Conservation (phyloP, 2,113 vertebrate species). For the Amia ocellicauda region DNA sequence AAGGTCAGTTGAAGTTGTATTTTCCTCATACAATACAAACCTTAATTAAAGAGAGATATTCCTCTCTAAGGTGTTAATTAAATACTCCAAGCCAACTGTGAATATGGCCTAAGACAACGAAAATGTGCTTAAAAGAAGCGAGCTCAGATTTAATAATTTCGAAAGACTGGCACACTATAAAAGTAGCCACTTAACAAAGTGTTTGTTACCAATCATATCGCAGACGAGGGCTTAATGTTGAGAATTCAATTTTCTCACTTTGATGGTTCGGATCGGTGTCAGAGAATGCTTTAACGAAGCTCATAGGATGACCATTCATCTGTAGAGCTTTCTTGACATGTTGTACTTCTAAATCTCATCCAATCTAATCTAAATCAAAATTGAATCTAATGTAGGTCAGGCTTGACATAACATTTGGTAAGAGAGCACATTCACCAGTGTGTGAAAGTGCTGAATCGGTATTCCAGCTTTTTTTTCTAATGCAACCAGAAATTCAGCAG, state of each 20-base stretch:
- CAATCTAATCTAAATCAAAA: constrained; percentile 18
- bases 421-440: background rate
- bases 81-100: too few relatives aligned
- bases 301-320: constrained; percentile 7
- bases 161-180: background rate
- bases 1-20: too few relatives aligned
- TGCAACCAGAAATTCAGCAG: too few relatives aligned
- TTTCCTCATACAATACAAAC: too few relatives aligned
- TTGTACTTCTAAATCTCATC: constrained; percentile 5
- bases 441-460: constrained; percentile 2
- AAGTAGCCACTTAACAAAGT: constrained; percentile 2
- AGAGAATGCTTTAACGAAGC: constrained; percentile 13
- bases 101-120: too few relatives aligned
- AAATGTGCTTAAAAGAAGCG: too few relatives aligned
- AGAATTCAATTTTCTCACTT: constrained; percentile 18
- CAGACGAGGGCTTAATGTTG: background rate
- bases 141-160: background rate
- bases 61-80: too few relatives aligned
- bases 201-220: background rate
- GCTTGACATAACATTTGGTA: constrained; percentile 10
- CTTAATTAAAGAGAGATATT: too few relatives aligned
- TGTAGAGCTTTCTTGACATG: constrained; percentile 17
- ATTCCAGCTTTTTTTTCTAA: background rate
- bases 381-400: constrained; percentile 10
- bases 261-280: constrained; percentile 5